Evolutionary conservation across 92 coral and sea anemone species (phyloP), one percentile per base, ranked within the genome.

Genomic region (Heliopora coerulea): DNA sequence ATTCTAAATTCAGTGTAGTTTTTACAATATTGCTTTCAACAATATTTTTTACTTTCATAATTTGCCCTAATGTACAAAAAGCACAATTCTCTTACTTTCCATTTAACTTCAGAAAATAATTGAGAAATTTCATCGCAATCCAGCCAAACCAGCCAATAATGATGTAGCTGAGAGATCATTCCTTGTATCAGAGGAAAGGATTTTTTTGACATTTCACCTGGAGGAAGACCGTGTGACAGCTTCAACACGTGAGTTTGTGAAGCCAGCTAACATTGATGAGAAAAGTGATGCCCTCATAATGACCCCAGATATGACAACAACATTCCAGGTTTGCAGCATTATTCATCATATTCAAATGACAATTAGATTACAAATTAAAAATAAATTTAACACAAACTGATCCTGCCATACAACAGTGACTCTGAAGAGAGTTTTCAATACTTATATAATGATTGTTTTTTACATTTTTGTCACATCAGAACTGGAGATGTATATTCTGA

Each of bases 301-400:
- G 96, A 95, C 99, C 0, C 96, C 99, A 3, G 99, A 95, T 74
- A 95, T 95, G 99, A 95, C 99, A 0, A 95, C 95, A 24, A 91
- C 99, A 27, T 95, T 95, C 68, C 99, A 95, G 95, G 98, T 93
- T 48, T 12, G 96, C 72, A 8, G 15, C 12, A 46, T n/a, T n/a
- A n/a, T n/a, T n/a, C n/a, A n/a, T n/a, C n/a, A n/a, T n/a, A n/a
- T n/a, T n/a, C n/a, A n/a, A n/a, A n/a, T n/a, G n/a, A n/a, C n/a
- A n/a, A n/a, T n/a, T n/a, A n/a, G n/a, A n/a, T n/a, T n/a, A n/a
- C n/a, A n/a, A n/a, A n/a, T n/a, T n/a, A n/a, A n/a, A n/a, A n/a
- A n/a, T n/a, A n/a, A n/a, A n/a, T n/a, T n/a, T n/a, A n/a, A n/a
- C n/a, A n/a, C n/a, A n/a, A n/a, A n/a, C n/a, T n/a, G n/a, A n/a